Evolutionary conservation across 2,797 vertebrate genomes (phyloP).

Genomic region (Silurus lanzhouensis): DNA sequence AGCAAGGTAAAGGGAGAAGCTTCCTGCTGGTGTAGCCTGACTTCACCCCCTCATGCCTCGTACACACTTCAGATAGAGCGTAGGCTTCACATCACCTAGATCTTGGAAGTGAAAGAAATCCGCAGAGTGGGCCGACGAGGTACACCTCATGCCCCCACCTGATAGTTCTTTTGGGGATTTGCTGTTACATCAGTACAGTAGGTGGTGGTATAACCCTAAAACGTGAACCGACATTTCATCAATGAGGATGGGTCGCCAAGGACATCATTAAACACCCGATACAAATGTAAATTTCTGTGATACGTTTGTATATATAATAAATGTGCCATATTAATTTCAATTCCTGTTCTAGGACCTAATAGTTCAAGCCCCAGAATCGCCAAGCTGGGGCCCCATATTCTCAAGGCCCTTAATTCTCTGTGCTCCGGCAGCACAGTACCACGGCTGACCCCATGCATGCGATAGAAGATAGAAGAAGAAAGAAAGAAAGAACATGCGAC

Average conservation of each 20-base stretch:
- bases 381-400: background rate
- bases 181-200: constrained; percentile 17
- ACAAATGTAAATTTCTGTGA: background rate
- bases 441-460: too few relatives aligned
- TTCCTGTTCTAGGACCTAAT: background rate
- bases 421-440: too few relatives aligned
- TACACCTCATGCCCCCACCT: constrained; percentile 3
- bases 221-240: background rate
- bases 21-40: constrained; percentile 33
- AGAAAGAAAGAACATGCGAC: too few relatives aligned
- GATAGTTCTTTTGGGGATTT: background rate
- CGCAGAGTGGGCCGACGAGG: background rate
- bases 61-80: constrained; percentile 14
- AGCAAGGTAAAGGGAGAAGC: constrained; percentile 67
- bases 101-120: constrained; percentile 11
- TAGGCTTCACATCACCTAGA: background rate
- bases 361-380: background rate
- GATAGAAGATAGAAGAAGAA: too few relatives aligned
- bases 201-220: constrained; percentile 21
- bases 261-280: background rate
- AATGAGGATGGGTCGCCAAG: background rate
- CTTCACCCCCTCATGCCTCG: constrained; percentile 24
- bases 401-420: too few relatives aligned
- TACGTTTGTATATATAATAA: too few relatives aligned
- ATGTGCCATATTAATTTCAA: background rate